phyloP scores from a whole-genome alignment of 2,797 vertebrate species.

The Erethizon dorsatum region DNA sequence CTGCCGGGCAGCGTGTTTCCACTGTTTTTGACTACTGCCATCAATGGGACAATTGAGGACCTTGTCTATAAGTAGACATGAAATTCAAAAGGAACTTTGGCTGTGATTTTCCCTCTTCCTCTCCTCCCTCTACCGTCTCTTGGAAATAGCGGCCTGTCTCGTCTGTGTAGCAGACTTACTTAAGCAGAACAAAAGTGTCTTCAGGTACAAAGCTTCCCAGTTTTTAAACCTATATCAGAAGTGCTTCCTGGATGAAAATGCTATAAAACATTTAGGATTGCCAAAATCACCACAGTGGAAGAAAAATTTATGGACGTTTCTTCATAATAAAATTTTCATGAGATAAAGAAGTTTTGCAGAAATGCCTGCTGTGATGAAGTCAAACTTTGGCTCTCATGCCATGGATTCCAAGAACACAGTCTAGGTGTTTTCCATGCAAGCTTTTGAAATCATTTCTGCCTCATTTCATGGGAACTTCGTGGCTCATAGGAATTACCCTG shows the following conservation, averaged over 20 bases:
- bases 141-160: neutral
- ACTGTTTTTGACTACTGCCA: slow-evolving; percentile 26
- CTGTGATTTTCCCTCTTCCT: neutral
- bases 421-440: neutral
- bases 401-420: neutral
- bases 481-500: neutral
- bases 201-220: neutral
- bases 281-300: neutral
- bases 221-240: neutral
- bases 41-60: slow-evolving; percentile 11
- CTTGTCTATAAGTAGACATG: slow-evolving; percentile 16
- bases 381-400: neutral
- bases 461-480: slow-evolving; percentile 9
- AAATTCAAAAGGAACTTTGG: neutral
- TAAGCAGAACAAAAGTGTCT: slow-evolving; percentile 9
- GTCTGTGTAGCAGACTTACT: neutral
- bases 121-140: neutral
- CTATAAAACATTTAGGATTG: neutral
- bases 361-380: neutral
- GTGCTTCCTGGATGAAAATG: neutral
- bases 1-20: neutral
- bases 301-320: neutral
- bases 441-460: slow-evolving; percentile 28
- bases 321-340: slow-evolving; percentile 12
- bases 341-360: slow-evolving; percentile 16